A percentile compares a stretch with the other conserved stretches of the same genome.
Conservation (phyloP, 1,140 invertebrate genomes). For the Armadillidium nasatum region DNA sequence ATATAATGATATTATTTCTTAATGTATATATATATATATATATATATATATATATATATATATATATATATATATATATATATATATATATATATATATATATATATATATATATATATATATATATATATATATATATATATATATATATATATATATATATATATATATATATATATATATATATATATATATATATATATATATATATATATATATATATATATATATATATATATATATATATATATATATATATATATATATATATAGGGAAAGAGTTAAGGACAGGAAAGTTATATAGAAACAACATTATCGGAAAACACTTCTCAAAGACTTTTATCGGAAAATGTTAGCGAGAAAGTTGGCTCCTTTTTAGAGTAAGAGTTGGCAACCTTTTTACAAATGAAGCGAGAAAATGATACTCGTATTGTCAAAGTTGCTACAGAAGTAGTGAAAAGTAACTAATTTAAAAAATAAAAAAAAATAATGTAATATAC, state of each 20-base stretch:
- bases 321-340: neutral
- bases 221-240: neutral
- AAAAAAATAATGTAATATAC: too few species aligned
- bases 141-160: constrained; percentile 9
- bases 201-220: too few species aligned
- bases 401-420: too few species aligned
- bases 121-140: constrained; percentile 13
- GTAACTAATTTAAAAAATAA: too few species aligned
- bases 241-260: neutral
- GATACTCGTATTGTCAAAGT: too few species aligned
- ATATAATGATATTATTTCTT: too few species aligned
- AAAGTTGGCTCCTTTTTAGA: neutral
- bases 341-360: neutral
- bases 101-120: constrained; percentile 13
- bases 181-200: constrained; percentile 13
- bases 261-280: neutral
- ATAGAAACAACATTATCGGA: neutral
- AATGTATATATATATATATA: neutral
- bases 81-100: constrained; percentile 11
- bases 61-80: constrained; percentile 11
- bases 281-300: neutral
- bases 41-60: constrained; percentile 12
- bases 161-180: constrained; percentile 15
- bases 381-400: neutral
- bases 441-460: too few species aligned